These are phyloP conservation scores for Heteractis magnifica DNA, from an alignment of 92 coral and sea anemone species.

Conservation along the genomic window DNA sequence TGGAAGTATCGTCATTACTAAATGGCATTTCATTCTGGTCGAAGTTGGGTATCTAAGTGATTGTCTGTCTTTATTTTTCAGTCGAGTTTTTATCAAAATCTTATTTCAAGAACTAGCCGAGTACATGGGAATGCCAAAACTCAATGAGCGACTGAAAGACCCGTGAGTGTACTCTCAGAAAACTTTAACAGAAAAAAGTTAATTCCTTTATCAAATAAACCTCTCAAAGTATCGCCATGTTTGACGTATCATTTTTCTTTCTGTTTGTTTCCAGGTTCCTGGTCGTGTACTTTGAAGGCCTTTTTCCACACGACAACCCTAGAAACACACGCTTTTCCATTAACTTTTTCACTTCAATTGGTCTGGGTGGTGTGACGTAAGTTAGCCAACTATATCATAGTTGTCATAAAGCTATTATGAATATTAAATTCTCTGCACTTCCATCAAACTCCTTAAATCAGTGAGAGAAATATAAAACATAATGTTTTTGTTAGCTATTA, in stretches of 20 bases:
- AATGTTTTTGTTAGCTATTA: background rate
- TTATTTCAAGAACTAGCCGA: conserved; percentile 95
- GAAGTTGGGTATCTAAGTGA: too few relatives aligned
- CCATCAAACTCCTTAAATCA: too few relatives aligned
- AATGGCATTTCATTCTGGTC: too few relatives aligned
- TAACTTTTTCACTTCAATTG: conserved; percentile 98
- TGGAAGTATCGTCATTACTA: too few relatives aligned
- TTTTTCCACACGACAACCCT: conserved; percentile 96
- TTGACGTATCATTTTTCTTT: background rate
- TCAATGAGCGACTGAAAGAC: conserved; percentile 92
- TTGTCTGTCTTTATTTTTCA: conserved; percentile 7
- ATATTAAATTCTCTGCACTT: too few relatives aligned
- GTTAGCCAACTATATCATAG: conserved; percentile 21
- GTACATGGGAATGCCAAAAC: conserved; percentile 93
- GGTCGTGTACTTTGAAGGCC: conserved; percentile 89
- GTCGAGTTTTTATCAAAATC: conserved; percentile 96
- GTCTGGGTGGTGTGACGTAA: conserved; percentile 98
- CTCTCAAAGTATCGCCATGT: background rate
- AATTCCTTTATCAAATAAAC: background rate
- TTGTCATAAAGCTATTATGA: too few relatives aligned
- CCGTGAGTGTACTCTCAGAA: conserved; percentile 70
- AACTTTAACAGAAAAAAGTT: background rate
- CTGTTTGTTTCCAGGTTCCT: conserved; percentile 52
- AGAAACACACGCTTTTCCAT: conserved; percentile 97
- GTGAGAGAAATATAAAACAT: too few relatives aligned